phyloP scores from a whole-genome alignment of 2,888 invertebrate genomes.

The Dexiosoma caninum region DNA sequence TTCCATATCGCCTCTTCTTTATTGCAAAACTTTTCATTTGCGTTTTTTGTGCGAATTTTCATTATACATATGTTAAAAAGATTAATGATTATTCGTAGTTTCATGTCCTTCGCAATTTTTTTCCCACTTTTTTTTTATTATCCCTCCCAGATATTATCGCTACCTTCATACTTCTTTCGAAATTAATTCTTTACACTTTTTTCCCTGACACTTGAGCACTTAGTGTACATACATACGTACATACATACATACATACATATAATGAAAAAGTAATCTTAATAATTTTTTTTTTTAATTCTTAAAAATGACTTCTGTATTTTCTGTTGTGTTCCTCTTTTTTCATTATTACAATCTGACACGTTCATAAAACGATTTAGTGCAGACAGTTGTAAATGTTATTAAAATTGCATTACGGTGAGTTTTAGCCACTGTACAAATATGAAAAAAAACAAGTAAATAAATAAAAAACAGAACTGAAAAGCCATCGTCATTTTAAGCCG shows the following conservation, averaged over 20 bases:
- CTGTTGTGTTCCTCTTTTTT: neutral
- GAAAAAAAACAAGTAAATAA: neutral
- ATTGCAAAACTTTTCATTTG: neutral
- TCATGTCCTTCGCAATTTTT: neutral
- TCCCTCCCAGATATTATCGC: neutral
- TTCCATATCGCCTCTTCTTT: neutral
- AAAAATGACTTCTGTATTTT: constrained; percentile 27
- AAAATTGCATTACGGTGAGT: constrained; percentile 52
- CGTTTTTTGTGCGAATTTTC: neutral
- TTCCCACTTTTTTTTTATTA: neutral
- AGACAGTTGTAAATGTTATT: constrained; percentile 52
- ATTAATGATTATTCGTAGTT: constrained; percentile 9
- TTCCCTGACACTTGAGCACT: constrained; percentile 14
- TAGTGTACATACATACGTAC: neutral
- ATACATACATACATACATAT: no score
- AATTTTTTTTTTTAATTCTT: constrained; percentile 35
- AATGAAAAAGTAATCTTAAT: constrained; percentile 12
- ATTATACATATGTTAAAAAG: neutral
- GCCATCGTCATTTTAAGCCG: constrained; percentile 41
- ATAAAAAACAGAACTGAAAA: constrained; percentile 19
- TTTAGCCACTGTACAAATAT: constrained; percentile 30
- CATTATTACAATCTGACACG: constrained; percentile 19
- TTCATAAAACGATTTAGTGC: constrained; percentile 45
- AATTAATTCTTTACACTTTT: constrained; percentile 13
- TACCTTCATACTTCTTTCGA: neutral